Evolutionary conservation across 2,113 vertebrate genomes (phyloP).

Genomic region (Elgaria multicarinata): DNA sequence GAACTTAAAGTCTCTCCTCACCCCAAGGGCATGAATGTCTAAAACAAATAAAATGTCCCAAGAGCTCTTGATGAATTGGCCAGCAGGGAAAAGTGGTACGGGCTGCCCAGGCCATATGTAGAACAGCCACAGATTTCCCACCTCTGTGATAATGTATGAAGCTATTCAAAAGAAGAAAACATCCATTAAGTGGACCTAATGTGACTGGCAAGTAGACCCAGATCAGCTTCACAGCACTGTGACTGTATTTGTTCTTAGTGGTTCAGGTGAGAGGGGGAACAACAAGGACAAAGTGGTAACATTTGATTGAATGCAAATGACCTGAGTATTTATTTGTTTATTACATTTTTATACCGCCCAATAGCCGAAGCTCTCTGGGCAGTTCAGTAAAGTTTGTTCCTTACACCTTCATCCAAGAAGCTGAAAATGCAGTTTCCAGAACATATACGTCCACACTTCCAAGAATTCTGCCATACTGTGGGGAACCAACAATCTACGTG

Average conservation of each 20-base stretch:
- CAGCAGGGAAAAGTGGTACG: too few relatives aligned
- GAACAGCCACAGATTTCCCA: too few relatives aligned
- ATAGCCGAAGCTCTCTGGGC: too few relatives aligned
- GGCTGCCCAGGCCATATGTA: too few relatives aligned
- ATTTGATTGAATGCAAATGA: not conserved
- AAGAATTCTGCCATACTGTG: not conserved
- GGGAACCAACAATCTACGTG: too few relatives aligned
- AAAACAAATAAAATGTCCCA: not conserved
- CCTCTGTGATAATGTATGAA: not conserved
- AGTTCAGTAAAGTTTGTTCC: not conserved
- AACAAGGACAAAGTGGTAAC: not conserved
- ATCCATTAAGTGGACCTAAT: not conserved
- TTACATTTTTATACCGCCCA: too few relatives aligned
- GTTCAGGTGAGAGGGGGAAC: not conserved
- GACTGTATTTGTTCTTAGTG: not conserved
- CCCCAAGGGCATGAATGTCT: not conserved
- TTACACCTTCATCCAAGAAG: not conserved
- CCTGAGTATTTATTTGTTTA: too few relatives aligned
- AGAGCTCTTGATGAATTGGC: too few relatives aligned
- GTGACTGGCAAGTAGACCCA: not conserved
- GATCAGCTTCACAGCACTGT: not conserved
- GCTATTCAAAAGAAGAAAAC: not conserved
- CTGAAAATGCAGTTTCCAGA: not conserved
- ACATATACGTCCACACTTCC: not conserved
- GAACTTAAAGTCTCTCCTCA: too few relatives aligned